phyloP scores from a whole-genome alignment of 2,888 invertebrate species.

The Sphaerophoria rueppellii region DNA sequence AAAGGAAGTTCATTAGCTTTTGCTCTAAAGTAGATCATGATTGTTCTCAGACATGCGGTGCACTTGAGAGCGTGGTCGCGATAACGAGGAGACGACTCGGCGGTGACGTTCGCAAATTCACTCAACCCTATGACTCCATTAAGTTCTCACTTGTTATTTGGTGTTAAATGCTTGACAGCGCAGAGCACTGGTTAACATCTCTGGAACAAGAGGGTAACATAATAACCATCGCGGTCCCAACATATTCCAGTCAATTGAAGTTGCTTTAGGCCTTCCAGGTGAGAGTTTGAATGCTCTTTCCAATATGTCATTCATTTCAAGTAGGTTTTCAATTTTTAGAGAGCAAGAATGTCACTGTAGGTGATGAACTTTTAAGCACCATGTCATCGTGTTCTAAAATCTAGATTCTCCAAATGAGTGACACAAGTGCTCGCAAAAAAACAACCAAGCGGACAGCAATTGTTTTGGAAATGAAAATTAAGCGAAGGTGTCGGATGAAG shows the following conservation, averaged over 20 bases:
- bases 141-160: constrained; percentile 51
- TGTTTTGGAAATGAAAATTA: not conserved
- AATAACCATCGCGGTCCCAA: not conserved
- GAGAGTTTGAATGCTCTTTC: not conserved
- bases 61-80: constrained; percentile 15
- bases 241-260: not conserved
- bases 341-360: constrained; percentile 53
- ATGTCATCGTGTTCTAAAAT: constrained; percentile 33
- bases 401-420: constrained; percentile 46
- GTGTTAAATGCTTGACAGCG: constrained; percentile 63
- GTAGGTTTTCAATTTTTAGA: constrained; percentile 51
- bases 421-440: constrained; percentile 20
- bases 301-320: constrained; percentile 3
- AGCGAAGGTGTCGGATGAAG: not conserved
- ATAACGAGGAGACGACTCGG: too few species aligned
- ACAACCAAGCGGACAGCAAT: not conserved
- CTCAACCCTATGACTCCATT: constrained; percentile 50
- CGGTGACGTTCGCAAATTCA: constrained; percentile 48
- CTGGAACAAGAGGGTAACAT: constrained; percentile 42
- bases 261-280: not conserved
- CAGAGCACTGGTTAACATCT: constrained; percentile 42
- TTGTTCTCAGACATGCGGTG: constrained; percentile 43
- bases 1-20: constrained; percentile 70
- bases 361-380: constrained; percentile 59
- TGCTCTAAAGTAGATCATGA: constrained; percentile 65